phyloP scores from a whole-genome alignment of 2,888 invertebrate genomes.

The Pachymerium ferrugineum region DNA sequence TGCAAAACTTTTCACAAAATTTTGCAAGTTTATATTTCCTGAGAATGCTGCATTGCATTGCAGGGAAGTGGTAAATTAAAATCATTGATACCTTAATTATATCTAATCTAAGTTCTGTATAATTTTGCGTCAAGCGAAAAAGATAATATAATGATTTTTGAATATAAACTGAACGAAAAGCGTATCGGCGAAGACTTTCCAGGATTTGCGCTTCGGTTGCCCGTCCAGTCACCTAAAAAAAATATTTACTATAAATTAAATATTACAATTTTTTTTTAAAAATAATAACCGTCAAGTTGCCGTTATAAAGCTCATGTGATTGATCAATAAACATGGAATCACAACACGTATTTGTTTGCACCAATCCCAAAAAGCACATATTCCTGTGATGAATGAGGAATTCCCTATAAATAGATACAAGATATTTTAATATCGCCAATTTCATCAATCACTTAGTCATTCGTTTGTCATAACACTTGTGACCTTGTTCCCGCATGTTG shows the following conservation, averaged over 20 bases:
- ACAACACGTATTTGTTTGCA: slow-evolving; percentile 54
- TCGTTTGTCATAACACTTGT: not conserved
- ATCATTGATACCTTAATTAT: slow-evolving; percentile 57
- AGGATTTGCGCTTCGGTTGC: slow-evolving; percentile 56
- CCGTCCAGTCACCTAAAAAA: slow-evolving; percentile 53
- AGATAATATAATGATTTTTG: slow-evolving; percentile 63
- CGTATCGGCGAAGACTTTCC: slow-evolving; percentile 57
- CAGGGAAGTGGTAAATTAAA: too few relatives aligned
- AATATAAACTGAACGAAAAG: slow-evolving; percentile 56
- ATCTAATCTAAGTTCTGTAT: slow-evolving; percentile 57
- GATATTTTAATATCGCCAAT: not conserved
- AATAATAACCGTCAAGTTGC: slow-evolving; percentile 46
- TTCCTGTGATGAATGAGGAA: slow-evolving; percentile 49
- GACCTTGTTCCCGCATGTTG: too few relatives aligned
- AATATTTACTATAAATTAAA: slow-evolving; percentile 40
- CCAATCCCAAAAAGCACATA: slow-evolving; percentile 55
- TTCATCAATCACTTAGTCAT: not conserved
- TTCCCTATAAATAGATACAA: slow-evolving; percentile 41
- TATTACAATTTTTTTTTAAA: slow-evolving; percentile 46
- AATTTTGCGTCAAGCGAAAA: slow-evolving; percentile 48
- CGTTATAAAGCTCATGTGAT: slow-evolving; percentile 47
- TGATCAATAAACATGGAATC: slow-evolving; percentile 53
- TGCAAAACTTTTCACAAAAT: too few relatives aligned
- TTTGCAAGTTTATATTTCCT: too few relatives aligned
- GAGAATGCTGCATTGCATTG: too few relatives aligned